These are phyloP conservation scores for Megastigmus dorsalis DNA, from an alignment of 2,888 invertebrate genomes.

Conservation along the genomic window DNA sequence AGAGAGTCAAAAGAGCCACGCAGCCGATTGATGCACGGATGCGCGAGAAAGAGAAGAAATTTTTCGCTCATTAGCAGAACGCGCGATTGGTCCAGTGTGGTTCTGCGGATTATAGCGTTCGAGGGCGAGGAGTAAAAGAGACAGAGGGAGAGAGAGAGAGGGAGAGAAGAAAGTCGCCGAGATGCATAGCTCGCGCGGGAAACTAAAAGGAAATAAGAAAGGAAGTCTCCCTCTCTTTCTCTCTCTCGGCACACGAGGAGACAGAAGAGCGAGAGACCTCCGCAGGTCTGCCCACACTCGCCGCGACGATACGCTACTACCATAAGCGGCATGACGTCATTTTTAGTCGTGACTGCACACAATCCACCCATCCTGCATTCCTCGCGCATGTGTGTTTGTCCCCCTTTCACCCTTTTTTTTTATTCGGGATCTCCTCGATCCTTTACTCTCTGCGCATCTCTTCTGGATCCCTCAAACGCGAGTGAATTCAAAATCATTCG, in stretches of 20 bases:
- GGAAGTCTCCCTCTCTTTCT: constrained; percentile 23
- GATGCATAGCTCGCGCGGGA: not conserved
- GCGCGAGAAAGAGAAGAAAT: too few relatives aligned
- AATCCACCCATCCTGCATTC: constrained; percentile 68
- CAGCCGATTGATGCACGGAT: too few relatives aligned
- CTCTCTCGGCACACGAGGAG: too few relatives aligned
- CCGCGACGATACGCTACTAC: constrained; percentile 60
- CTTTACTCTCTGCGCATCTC: constrained; percentile 48
- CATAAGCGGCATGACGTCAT: constrained; percentile 68
- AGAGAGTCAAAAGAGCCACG: too few relatives aligned
- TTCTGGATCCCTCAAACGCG: too few relatives aligned
- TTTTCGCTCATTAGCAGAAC: constrained; percentile 48
- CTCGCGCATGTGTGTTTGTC: constrained; percentile 55
- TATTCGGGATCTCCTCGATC: not conserved
- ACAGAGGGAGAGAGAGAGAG: constrained; percentile 32
- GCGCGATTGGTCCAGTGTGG: not conserved
- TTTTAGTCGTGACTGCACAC: constrained; percentile 65
- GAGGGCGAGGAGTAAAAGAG: not conserved
- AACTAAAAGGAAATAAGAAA: constrained; percentile 22
- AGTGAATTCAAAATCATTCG: constrained; percentile 27
- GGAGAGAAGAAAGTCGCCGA: constrained; percentile 13
- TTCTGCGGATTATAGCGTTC: constrained; percentile 14
- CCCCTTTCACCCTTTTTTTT: constrained; percentile 52
- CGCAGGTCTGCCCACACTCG: constrained; percentile 64
- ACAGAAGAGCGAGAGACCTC: too few relatives aligned